Evolutionary conservation across 64 coral and sea anemone species (phyloP), one percentile per base, ranked within the genome.

Genomic region (Porites lutea): DNA sequence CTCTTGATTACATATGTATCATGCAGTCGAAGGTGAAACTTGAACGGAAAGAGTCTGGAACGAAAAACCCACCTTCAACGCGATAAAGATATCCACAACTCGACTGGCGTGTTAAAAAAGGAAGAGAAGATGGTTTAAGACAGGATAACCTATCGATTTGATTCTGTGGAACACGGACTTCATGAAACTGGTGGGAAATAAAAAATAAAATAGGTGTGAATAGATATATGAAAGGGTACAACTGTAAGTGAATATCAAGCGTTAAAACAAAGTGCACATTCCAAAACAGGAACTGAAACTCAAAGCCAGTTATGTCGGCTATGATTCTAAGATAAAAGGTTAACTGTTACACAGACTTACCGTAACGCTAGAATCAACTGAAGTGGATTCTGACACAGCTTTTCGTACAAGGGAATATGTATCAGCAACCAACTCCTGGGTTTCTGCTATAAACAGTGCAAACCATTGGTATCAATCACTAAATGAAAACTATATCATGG

Each of bases 381-480:
- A 13, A 60, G 43, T 64, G 19, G 62, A 68, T 13, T 68, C 47
- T 52, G 81, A 47, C 10, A 84, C 44, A 84, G 63, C 81, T 84
- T 69, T 51, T 65, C 19, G 67, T 50, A 84, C 52, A 21, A 84
- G 62, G 69, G 81, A 84, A 48, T 84, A 84, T 2, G 63, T 21
- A 19, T 84, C 81, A 50, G 81, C 81, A 8, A 67, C 9, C 5
- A 84, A 47, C 81, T 84, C 47, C n/a, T 68, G 81, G 11, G 2
- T 50, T 69, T 4, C 63, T 84, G 62, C n/a, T 22, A 84, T 49
- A 69, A 84, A 22, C 9, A 84, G 18, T 18, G 2, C 10, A 55
- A 55, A 11, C 53, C 53, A 55, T 37, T 37, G 27, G 27, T 1
- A 37, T 37, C 27, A 37, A 37, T 37, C 27, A 37, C 27, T 37